Percentiles rank a stretch among this genome's conserved stretches.
These are phyloP conservation scores for Colistium nudipinnis DNA, from an alignment of 2,113 vertebrate species.

Conservation along the genomic window DNA sequence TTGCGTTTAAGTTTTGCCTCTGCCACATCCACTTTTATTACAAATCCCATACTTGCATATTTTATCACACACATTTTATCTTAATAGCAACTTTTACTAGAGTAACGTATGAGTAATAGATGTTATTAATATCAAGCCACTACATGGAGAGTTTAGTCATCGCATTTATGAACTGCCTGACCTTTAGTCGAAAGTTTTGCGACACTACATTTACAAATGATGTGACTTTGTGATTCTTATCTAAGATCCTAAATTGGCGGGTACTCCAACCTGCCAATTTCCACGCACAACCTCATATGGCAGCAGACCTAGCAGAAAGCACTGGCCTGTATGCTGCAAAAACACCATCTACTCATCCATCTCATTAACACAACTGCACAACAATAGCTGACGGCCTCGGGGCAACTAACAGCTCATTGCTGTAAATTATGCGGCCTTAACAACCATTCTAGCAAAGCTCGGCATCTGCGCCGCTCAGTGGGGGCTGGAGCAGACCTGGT, in stretches of 20 bases:
- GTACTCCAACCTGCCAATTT: not conserved
- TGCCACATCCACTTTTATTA: constrained; percentile 21
- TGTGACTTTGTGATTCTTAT: not conserved
- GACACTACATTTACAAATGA: not conserved
- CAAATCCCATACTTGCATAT: constrained; percentile 10
- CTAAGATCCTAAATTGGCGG: not conserved
- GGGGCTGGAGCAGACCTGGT: constrained; percentile 49
- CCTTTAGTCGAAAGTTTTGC: not conserved
- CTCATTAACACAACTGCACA: constrained; percentile 63
- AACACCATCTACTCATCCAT: constrained; percentile 32
- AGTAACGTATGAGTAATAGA: not conserved
- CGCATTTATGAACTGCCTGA: constrained; percentile 3
- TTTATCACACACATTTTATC: constrained; percentile 13
- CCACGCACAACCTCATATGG: constrained; percentile 2
- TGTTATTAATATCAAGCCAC: not conserved
- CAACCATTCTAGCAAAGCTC: constrained; percentile 58
- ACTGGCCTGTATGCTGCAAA: constrained; percentile 22
- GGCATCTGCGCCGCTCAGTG: constrained; percentile 59
- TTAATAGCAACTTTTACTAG: constrained; percentile 18
- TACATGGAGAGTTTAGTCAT: not conserved
- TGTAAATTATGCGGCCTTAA: constrained; percentile 67
- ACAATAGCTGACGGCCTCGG: constrained; percentile 48
- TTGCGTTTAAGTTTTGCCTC: constrained; percentile 13
- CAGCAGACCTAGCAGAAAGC: constrained; percentile 16
- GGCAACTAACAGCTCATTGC: constrained; percentile 57